Conservation (phyloP, 2,113 vertebrate species). For the Caranx ignobilis region DNA sequence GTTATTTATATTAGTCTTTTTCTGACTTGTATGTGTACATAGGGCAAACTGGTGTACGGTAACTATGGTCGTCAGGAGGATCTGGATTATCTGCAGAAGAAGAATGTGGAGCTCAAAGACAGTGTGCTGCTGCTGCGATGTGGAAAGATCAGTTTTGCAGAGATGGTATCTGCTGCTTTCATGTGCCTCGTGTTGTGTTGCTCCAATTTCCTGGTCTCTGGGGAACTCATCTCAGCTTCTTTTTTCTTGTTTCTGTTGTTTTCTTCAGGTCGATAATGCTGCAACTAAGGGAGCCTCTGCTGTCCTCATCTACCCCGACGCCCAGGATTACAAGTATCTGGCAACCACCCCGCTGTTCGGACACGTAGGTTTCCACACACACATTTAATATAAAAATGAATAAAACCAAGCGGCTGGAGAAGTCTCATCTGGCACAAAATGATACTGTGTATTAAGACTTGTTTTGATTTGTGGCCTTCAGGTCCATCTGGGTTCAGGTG, state of each 20-base stretch:
- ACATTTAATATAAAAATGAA: too few species aligned
- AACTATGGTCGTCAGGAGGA: conserved; percentile 89
- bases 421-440: not conserved
- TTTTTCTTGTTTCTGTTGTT: not conserved
- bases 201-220: not conserved
- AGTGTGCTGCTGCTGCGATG: conserved; percentile 88
- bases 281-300: conserved; percentile 82
- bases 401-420: too few species aligned
- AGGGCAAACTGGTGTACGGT: conserved; percentile 90
- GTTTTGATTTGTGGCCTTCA: conserved; percentile 62
- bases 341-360: conserved; percentile 81
- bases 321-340: conserved; percentile 13
- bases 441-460: not conserved
- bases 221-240: not conserved
- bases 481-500: conserved; percentile 95
- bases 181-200: accelerated
- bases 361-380: conserved; percentile 85
- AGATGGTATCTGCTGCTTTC: conserved; percentile 82
- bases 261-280: conserved; percentile 89
- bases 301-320: conserved; percentile 89
- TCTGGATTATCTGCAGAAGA: conserved; percentile 73
- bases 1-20: not conserved
- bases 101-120: conserved; percentile 66
- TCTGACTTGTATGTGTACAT: conserved; percentile 20
- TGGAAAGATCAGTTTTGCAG: conserved; percentile 89